Base-by-base conservation (phyloP, 2,888 invertebrate genomes). In the Sinelater perroti region DNA sequence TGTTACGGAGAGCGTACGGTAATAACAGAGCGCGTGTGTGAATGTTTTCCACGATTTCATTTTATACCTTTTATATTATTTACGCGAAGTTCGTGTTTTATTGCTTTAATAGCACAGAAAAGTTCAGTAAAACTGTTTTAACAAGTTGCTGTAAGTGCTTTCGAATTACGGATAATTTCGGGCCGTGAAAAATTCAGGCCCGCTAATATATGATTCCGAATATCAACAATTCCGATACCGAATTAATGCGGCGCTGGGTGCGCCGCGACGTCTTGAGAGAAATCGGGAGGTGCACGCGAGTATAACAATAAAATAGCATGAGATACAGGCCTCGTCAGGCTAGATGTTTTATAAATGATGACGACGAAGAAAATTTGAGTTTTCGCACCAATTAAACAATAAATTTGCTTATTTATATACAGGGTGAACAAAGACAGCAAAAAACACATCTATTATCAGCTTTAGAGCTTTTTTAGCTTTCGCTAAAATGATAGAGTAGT, bases 31-130 rank as follows among this genome's bases (percentile, higher is more conserved):
- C 61, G 53, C 49, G 49, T 68, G 64, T 68, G 67, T 64, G 68
- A 65, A 66, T 65, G 67, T 67, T 66, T 69, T 68, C 67, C 63
- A 67, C 64, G 63, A 67, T 68, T 69, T 67, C 62, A 65, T 67
- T 67, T 67, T 64, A 66, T 67, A 58, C 62, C 47, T 63, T 66
- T 64, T 64, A 56, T 60, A 64, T 64, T 60, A 68, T 68, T 66
- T 61, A 65, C 60, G 56, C 49, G 59, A 36, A 61, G 57, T 62
- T 62, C 60, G 64, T 69, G 65, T 67, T 68, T 65, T 67, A 67
- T 67, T 67, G 67, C 64, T 67, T 63, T 60, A 56, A 59, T 59
- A 58, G 58, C 51, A 59, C 36, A 56, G 56, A 59, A 56, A 61
- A 61, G 33, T 57, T 61, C 20, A 13, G 36, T 54, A 47, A 56